These are phyloP conservation scores for Terebella lapidaria DNA, from an alignment of 2,888 invertebrate species.

Conservation along the genomic window DNA sequence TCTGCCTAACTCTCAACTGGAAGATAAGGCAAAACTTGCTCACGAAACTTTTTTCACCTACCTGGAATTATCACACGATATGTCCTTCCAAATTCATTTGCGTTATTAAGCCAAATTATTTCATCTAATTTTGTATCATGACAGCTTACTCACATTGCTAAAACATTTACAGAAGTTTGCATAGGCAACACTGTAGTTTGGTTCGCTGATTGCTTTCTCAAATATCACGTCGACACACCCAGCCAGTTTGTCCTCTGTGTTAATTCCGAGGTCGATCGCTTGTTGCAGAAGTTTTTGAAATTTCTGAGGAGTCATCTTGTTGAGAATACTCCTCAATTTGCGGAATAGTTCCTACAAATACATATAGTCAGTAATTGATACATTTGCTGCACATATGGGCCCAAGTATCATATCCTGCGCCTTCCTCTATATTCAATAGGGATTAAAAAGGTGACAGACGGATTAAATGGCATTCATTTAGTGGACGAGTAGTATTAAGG, in stretches of 20 bases:
- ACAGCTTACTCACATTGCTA: constrained; percentile 15
- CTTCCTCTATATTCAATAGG: too few species aligned
- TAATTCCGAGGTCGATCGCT: constrained; percentile 72
- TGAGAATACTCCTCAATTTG: constrained; percentile 80
- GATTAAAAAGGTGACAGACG: too few species aligned
- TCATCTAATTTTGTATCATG: too few species aligned
- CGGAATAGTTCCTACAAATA: constrained; percentile 64
- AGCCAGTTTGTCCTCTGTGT: constrained; percentile 71
- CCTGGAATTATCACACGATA: background rate
- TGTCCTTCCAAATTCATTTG: background rate
- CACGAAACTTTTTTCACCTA: too few species aligned
- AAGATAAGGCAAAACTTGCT: constrained; percentile 6
- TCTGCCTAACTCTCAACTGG: constrained; percentile 61
- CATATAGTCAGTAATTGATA: too few species aligned
- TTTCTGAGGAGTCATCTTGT: constrained; percentile 92
- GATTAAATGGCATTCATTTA: too few species aligned
- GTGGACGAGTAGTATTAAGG: too few species aligned
- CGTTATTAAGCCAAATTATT: background rate
- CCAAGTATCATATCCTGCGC: too few species aligned
- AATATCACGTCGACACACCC: constrained; percentile 86
- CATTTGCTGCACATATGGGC: too few species aligned
- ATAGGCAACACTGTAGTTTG: constrained; percentile 86
- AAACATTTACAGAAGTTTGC: constrained; percentile 65
- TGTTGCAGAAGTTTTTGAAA: constrained; percentile 76
- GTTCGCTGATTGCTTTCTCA: constrained; percentile 92